Evolutionary conservation across 2,888 invertebrate genomes (phyloP), one percentile per base, ranked within the genome.

Genomic region (Catocala fraxini): DNA sequence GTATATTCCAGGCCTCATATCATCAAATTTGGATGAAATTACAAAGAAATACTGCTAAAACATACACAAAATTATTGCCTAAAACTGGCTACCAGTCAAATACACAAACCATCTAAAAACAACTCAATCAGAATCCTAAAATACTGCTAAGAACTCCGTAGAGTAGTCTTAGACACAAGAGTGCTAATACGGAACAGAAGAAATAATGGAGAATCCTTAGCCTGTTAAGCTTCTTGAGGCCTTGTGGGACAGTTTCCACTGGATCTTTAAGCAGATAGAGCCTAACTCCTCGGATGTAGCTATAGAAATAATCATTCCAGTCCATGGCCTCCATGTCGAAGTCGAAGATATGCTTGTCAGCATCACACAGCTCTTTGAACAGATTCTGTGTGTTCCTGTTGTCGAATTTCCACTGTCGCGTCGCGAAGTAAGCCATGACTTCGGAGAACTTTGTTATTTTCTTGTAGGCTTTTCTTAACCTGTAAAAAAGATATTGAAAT

Each of bases 261-360:
- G 97, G 96, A 74, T 98, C 98, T 77, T 97, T 97, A 1, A 97
- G 87, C 0, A 98, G 87, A 78, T 96, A 97, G 0, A 95, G 88
- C 57, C 97, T 93, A n/a, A 97, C 92, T 0, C 98, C 98, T 63
- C 95, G 89, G 6, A 96, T 90, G 76, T 97, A 97, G 48, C 93
- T 95, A 64, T 95, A 93, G 77, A 97, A 96, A 77, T 96, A 98
- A 0, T 94, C 90, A 5, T 95, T 92, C 98, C 98, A 98, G 54
- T 96, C 90, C 0, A 98, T 76, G 5, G 89, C 77, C 0, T 89
- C 86, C 51, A 97, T 95, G 80, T 97, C 95, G 79, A 97, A 97
- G 73, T 95, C 94, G 78, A 96, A 97, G 0, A 95, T 77, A 25
- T 94, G 83, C 68, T 95, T 94, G 82, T 97, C 97, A 0, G 93